These are phyloP conservation scores for Acleris cristana DNA, from an alignment of 2,888 invertebrate genomes.

Conservation along the genomic window DNA sequence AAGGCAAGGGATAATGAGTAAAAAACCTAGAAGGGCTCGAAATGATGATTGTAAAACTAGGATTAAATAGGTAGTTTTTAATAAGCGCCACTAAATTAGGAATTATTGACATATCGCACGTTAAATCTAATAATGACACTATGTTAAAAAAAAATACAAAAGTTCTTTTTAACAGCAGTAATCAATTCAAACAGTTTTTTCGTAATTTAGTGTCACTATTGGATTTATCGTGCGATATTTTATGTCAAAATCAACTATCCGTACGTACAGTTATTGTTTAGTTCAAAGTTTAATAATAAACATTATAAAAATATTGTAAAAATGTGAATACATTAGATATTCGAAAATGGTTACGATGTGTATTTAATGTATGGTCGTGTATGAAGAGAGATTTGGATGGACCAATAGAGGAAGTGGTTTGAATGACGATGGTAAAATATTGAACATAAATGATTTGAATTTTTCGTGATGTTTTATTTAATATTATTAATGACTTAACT, in stretches of 20 bases:
- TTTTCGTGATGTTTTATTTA: constrained; percentile 47
- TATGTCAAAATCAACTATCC: constrained; percentile 13
- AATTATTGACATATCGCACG: neutral
- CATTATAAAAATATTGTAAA: constrained; percentile 40
- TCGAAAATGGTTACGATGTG: constrained; percentile 39
- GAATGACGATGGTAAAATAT: constrained; percentile 46
- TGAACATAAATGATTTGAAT: constrained; percentile 59
- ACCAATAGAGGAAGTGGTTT: constrained; percentile 63
- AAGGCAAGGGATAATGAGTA: neutral
- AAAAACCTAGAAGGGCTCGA: too few species aligned
- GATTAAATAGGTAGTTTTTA: too few species aligned
- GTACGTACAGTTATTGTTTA: constrained; percentile 42
- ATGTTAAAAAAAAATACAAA: too few species aligned
- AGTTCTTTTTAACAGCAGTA: too few species aligned
- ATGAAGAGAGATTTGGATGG: constrained; percentile 53
- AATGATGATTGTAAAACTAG: too few species aligned
- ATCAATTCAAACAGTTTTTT: too few species aligned
- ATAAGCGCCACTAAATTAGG: too few species aligned
- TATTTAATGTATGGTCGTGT: constrained; percentile 43
- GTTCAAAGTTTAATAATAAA: constrained; percentile 42
- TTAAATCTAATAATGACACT: too few species aligned
- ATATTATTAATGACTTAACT: too few species aligned
- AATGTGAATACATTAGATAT: constrained; percentile 42
- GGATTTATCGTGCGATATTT: neutral
- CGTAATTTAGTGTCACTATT: too few species aligned